Evolutionary conservation across 2,797 vertebrate species (phyloP).

Genomic region (Lepilemur septentrionalis): DNA sequence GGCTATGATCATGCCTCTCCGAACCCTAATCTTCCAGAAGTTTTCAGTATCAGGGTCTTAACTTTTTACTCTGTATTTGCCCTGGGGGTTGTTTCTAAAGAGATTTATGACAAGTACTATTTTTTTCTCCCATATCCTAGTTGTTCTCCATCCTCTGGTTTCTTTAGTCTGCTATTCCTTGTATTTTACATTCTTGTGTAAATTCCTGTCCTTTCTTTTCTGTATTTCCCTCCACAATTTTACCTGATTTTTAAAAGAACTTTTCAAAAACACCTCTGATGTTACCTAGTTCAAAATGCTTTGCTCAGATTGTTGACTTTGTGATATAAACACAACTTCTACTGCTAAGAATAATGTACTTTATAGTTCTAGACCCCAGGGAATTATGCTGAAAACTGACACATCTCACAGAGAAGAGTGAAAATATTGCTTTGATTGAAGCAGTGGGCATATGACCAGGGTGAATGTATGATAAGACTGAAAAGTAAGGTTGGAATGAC

Average conservation of each 20-base stretch:
- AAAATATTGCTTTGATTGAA: background rate
- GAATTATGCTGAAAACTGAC: constrained; percentile 7
- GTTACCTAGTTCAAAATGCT: background rate
- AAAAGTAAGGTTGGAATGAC: constrained; percentile 6
- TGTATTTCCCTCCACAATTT: background rate
- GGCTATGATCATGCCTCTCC: background rate
- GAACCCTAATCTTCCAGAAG: background rate
- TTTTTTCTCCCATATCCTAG: background rate
- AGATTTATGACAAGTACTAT: background rate
- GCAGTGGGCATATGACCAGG: background rate
- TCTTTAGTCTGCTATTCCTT: background rate
- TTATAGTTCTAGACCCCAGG: background rate
- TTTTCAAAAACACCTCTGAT: background rate
- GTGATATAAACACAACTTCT: background rate
- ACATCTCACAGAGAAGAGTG: background rate
- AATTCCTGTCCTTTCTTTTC: background rate
- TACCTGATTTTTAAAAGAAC: background rate
- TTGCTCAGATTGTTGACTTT: background rate
- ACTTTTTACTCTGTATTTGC: background rate
- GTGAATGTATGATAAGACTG: background rate
- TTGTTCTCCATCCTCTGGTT: background rate
- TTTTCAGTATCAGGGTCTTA: background rate
- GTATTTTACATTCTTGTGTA: background rate
- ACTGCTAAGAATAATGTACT: background rate
- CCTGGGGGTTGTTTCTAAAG: background rate